These are phyloP conservation scores for Tiaroga cobitis DNA, from an alignment of 2,797 vertebrate species.

Conservation along the genomic window DNA sequence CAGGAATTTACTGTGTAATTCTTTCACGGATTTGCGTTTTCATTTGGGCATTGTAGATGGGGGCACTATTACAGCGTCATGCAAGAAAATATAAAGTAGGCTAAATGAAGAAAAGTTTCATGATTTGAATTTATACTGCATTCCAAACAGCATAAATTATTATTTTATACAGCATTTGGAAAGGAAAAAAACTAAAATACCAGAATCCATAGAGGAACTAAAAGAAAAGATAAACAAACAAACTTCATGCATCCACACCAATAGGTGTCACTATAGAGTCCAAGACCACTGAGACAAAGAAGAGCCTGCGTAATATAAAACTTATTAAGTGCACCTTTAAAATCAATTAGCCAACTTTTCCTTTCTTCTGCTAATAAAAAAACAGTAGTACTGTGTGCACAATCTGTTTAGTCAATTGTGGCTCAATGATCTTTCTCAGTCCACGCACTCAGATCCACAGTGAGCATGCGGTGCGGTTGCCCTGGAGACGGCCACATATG, in stretches of 20 bases:
- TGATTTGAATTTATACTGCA: background rate
- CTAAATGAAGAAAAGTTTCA: background rate
- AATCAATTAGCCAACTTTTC: constrained; percentile 49
- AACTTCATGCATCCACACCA: constrained; percentile 3
- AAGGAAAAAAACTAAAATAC: background rate
- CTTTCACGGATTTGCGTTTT: background rate
- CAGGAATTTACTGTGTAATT: background rate
- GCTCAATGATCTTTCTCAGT: constrained; percentile 44
- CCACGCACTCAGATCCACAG: constrained; percentile 27
- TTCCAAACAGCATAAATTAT: background rate
- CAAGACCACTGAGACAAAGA: background rate
- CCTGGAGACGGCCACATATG: constrained; percentile 45
- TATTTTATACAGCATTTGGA: background rate
- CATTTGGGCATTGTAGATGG: background rate
- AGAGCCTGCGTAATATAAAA: background rate
- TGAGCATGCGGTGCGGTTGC: constrained; percentile 38
- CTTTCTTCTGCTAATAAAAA: constrained; percentile 56
- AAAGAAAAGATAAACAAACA: background rate
- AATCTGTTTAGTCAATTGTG: constrained; percentile 63
- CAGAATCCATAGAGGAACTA: background rate
- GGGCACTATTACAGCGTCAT: background rate
- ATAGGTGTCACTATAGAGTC: background rate
- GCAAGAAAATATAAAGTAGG: background rate
- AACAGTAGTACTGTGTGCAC: constrained; percentile 37
- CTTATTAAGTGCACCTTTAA: constrained; percentile 25